These are phyloP conservation scores for Diorhabda carinulata DNA, from an alignment of 1,140 invertebrate species.

Conservation along the genomic window DNA sequence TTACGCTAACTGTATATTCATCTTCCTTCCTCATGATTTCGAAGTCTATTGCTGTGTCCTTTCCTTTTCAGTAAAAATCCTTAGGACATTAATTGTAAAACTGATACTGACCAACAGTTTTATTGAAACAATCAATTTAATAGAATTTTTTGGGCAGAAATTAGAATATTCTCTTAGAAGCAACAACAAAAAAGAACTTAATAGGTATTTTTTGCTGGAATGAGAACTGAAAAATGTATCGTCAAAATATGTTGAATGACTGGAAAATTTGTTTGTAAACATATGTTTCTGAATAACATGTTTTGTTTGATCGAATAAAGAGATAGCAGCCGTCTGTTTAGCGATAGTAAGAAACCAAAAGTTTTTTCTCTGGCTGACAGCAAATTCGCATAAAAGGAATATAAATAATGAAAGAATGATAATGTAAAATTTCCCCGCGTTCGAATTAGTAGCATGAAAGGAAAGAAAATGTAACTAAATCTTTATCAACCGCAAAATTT, in stretches of 20 bases:
- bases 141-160: too few species aligned
- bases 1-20: too few species aligned
- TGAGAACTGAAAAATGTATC: too few species aligned
- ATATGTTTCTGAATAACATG: not conserved
- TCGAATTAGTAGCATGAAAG: slow-evolving; percentile 32
- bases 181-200: too few species aligned
- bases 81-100: too few species aligned
- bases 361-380: slow-evolving; percentile 15
- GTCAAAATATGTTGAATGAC: not conserved
- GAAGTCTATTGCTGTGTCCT: too few species aligned
- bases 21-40: too few species aligned
- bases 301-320: not conserved
- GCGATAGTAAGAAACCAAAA: not conserved
- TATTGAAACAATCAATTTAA: too few species aligned
- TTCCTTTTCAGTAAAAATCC: too few species aligned
- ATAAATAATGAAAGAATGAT: slow-evolving; percentile 39
- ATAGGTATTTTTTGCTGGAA: too few species aligned
- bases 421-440: slow-evolving; percentile 34
- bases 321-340: not conserved
- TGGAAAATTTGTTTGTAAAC: not conserved
- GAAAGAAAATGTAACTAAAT: slow-evolving; percentile 35
- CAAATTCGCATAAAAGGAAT: slow-evolving; percentile 27
- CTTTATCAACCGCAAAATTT: slow-evolving; percentile 38
- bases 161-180: too few species aligned
- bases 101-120: too few species aligned